Conservation (phyloP, 2,113 vertebrate genomes). For the Empidonax alnorum region DNA sequence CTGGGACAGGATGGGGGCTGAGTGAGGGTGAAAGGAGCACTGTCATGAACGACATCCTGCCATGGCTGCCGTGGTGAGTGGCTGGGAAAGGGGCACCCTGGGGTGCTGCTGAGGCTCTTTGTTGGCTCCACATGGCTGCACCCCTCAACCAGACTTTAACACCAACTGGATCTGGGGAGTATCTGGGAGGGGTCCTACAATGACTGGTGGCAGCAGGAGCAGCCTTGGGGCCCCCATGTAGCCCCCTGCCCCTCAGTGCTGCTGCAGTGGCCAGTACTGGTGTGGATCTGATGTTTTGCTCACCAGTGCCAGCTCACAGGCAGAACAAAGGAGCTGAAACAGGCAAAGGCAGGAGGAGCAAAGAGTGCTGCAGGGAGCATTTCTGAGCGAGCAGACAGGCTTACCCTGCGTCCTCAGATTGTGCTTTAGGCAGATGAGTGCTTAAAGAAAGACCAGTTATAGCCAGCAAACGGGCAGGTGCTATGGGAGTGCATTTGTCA, state of each 20-base stretch:
- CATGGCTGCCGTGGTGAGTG: fast-evolving
- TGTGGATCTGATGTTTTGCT: not conserved
- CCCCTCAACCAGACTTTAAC: fast-evolving
- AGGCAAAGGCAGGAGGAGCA: not conserved
- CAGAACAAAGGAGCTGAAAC: not conserved
- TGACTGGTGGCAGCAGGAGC: not conserved
- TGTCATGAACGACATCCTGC: not conserved
- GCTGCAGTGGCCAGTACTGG: not conserved
- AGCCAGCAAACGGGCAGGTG: not conserved
- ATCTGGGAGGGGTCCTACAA: fast-evolving
- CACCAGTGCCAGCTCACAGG: not conserved
- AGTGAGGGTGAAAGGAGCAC: fast-evolving
- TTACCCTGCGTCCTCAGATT: not conserved
- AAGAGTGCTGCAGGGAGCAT: not conserved
- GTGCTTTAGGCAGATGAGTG: not conserved
- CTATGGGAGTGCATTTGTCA: not conserved
- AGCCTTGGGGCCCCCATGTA: fast-evolving
- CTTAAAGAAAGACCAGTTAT: not conserved
- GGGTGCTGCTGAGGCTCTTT: not conserved
- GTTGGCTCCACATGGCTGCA: fast-evolving
- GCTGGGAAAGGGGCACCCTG: not conserved
- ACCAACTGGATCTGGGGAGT: not conserved
- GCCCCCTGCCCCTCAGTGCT: not conserved
- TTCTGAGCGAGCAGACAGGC: not conserved
- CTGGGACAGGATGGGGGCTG: not conserved